These are phyloP conservation scores for Bellardia pandia DNA, from an alignment of 2,888 invertebrate species.

Conservation along the genomic window DNA sequence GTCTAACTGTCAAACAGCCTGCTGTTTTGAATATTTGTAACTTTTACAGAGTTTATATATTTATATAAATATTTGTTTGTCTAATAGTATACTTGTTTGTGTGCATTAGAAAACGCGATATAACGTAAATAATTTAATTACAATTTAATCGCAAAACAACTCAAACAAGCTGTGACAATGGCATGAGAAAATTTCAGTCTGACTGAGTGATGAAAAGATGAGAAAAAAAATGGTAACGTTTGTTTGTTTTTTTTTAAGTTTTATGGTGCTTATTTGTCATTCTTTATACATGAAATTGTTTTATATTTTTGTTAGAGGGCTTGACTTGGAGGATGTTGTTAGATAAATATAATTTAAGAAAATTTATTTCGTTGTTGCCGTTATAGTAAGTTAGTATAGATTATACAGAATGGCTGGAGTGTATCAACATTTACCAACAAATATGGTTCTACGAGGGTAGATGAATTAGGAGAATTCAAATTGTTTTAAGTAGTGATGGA, in stretches of 20 bases:
- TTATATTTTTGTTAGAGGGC: background rate
- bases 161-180: constrained; percentile 66
- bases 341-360: constrained; percentile 41
- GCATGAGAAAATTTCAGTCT: constrained; percentile 4
- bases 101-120: constrained; percentile 49
- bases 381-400: background rate
- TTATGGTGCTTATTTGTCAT: constrained; percentile 16
- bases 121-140: constrained; percentile 73
- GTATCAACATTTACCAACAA: background rate
- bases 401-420: background rate
- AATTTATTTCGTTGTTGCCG: background rate
- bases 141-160: constrained; percentile 66
- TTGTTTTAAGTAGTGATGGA: no score
- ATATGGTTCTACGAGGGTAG: background rate
- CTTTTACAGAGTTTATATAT: constrained; percentile 16
- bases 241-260: constrained; percentile 32
- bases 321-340: constrained; percentile 14
- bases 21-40: constrained; percentile 30
- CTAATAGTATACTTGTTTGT: background rate
- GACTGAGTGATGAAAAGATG: background rate
- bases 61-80: constrained; percentile 7
- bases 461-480: no score
- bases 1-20: background rate
- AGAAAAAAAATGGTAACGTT: constrained; percentile 30
- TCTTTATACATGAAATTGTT: background rate